Conservation (phyloP, 1,140 invertebrate genomes). For the Trichoplusia ni region DNA sequence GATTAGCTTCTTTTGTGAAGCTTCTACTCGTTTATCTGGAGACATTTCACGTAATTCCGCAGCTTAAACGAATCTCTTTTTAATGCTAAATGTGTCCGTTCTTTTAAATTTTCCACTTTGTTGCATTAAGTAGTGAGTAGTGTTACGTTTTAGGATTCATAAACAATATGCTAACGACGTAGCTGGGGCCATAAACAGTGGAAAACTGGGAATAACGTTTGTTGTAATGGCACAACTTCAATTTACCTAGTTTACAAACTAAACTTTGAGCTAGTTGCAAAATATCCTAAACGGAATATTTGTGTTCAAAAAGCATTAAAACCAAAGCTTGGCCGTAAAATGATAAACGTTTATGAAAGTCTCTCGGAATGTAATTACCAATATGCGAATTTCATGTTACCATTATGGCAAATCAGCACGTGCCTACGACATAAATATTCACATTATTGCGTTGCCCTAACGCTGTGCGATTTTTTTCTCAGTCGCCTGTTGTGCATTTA, state of each 20-base stretch:
- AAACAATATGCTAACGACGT: conserved; percentile 49
- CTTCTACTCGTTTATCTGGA: conserved; percentile 45
- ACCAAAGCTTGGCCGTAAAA: conserved; percentile 5
- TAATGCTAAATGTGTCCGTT: conserved; percentile 22
- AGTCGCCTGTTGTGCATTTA: conserved; percentile 73
- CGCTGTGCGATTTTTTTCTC: conserved; percentile 61
- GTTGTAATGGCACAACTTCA: conserved; percentile 34
- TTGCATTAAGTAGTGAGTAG: conserved; percentile 33
- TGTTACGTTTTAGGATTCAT: conserved; percentile 43
- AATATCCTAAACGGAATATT: not conserved
- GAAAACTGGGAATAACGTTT: conserved; percentile 37
- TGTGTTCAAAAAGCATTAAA: not conserved
- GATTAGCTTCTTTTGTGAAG: conserved; percentile 67
- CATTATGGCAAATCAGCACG: conserved; percentile 73
- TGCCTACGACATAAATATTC: conserved; percentile 77
- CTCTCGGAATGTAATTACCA: conserved; percentile 59
- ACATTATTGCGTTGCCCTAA: conserved; percentile 71
- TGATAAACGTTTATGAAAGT: conserved; percentile 50
- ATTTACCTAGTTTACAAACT: conserved; percentile 36
- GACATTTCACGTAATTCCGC: conserved; percentile 25
- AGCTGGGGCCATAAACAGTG: conserved; percentile 39
- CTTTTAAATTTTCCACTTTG: conserved; percentile 33
- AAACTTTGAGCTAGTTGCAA: conserved; percentile 25
- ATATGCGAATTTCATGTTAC: conserved; percentile 74
- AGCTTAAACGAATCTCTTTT: conserved; percentile 29